Percentiles rank a stretch among this genome's conserved stretches.
phyloP scores from a whole-genome alignment of 64 coral and sea anemone genomes.

The Actinia equina region DNA sequence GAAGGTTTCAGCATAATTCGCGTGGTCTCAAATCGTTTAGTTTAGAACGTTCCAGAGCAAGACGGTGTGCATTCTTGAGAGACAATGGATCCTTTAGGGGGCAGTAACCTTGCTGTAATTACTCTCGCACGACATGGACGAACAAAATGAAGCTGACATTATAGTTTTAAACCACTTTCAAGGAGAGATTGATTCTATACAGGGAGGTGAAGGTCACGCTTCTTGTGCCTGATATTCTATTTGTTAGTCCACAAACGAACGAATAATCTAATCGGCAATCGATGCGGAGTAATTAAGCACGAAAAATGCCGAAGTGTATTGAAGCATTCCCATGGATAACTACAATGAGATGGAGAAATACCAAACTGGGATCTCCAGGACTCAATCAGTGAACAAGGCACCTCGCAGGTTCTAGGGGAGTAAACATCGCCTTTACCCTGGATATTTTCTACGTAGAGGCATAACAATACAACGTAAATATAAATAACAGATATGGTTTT shows the following conservation, averaged over 20 bases:
- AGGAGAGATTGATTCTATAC: neutral
- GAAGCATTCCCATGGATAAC: neutral
- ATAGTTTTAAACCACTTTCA: neutral
- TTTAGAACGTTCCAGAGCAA: neutral
- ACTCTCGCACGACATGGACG: neutral
- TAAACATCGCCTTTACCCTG: neutral
- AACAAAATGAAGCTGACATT: slow-evolving; percentile 1
- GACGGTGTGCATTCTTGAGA: neutral
- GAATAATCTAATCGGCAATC: slow-evolving; percentile 18
- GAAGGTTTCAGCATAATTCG: neutral
- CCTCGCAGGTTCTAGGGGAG: neutral
- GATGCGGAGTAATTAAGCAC: neutral
- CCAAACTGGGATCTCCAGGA: neutral
- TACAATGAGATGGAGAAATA: neutral
- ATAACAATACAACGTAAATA: neutral
- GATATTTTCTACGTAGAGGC: neutral
- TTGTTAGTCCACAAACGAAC: neutral
- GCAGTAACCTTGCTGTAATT: slow-evolving; percentile 2
- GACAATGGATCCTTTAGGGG: slow-evolving; percentile 4
- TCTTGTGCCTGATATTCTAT: neutral
- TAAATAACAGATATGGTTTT: neutral
- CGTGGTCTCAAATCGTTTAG: slow-evolving; percentile 3
- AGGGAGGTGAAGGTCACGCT: neutral
- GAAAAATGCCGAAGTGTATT: neutral
- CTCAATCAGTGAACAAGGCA: neutral